Conservation (phyloP, 2,113 vertebrate species). For the Excalfactoria chinensis region DNA sequence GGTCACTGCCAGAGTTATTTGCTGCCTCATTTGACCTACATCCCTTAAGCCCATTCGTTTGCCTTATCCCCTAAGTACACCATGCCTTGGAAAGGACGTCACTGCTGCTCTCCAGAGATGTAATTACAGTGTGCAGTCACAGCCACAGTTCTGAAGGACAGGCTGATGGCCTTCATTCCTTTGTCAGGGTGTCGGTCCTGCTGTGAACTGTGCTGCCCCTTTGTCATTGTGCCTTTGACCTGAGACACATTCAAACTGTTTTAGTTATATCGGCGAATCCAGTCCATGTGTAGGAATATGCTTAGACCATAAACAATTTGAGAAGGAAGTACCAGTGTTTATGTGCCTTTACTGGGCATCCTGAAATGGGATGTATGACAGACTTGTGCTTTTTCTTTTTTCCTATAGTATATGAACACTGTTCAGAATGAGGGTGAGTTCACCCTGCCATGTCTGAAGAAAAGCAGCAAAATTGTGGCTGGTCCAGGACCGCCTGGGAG, state of each 20-base stretch:
- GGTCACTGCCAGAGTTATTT: background rate
- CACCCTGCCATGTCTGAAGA: background rate
- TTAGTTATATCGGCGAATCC: background rate
- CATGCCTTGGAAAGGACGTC: constrained; percentile 7
- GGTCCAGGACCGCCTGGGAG: background rate
- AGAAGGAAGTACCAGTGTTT: background rate
- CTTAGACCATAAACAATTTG: background rate
- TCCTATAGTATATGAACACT: background rate
- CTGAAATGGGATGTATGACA: background rate
- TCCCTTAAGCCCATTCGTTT: constrained; percentile 45
- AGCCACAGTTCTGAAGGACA: background rate
- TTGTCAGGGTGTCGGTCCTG: background rate
- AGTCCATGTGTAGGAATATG: background rate
- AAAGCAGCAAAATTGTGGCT: background rate
- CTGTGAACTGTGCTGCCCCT: background rate
- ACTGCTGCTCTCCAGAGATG: background rate
- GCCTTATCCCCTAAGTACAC: background rate
- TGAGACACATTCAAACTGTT: background rate
- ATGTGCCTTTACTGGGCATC: background rate
- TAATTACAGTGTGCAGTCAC: constrained; percentile 8
- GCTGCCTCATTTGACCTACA: constrained; percentile 29
- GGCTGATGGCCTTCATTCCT: background rate
- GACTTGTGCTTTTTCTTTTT: background rate
- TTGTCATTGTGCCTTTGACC: background rate
- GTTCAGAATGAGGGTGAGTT: background rate